phyloP scores from a whole-genome alignment of 2,888 invertebrate species.

The Caenorhabditis sp. region DNA sequence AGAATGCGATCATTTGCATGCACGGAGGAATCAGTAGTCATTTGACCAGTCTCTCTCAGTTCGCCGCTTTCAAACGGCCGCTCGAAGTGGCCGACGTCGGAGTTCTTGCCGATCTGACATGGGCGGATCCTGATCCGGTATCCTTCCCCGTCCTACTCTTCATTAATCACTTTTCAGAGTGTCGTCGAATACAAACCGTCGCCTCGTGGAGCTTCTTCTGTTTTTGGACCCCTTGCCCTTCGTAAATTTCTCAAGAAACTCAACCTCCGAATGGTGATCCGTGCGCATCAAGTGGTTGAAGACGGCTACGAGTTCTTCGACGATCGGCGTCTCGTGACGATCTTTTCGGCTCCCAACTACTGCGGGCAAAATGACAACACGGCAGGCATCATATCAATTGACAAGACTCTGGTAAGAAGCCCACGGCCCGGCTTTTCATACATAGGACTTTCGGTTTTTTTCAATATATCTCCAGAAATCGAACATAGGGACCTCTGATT shows the following conservation, averaged over 20 bases:
- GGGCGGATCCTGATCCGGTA: constrained; percentile 73
- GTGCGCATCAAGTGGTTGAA: constrained; percentile 75
- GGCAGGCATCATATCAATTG: constrained; percentile 60
- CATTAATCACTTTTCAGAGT: neutral
- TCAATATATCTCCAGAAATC: too few species aligned
- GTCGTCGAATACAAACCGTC: constrained; percentile 65
- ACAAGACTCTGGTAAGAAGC: constrained; percentile 40
- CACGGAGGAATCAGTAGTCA: constrained; percentile 84
- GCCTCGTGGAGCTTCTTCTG: constrained; percentile 64
- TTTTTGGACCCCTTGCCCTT: constrained; percentile 74
- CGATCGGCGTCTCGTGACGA: constrained; percentile 82
- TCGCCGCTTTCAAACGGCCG: constrained; percentile 82
- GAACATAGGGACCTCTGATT: too few species aligned
- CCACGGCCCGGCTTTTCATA: neutral
- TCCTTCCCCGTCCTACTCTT: neutral
- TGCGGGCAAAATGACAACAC: constrained; percentile 84
- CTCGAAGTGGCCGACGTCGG: constrained; percentile 82
- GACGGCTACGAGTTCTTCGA: constrained; percentile 91
- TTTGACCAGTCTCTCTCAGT: constrained; percentile 74
- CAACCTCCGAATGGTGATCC: constrained; percentile 70
- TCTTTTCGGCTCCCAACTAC: constrained; percentile 85
- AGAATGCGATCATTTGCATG: constrained; percentile 86
- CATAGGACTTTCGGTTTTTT: too few species aligned
- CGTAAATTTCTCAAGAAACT: constrained; percentile 65
- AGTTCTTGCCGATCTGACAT: constrained; percentile 81